Percentiles rank a stretch among this genome's conserved stretches.
These are phyloP conservation scores for Ectobius pallidus DNA, from an alignment of 2,888 invertebrate species.

Conservation along the genomic window DNA sequence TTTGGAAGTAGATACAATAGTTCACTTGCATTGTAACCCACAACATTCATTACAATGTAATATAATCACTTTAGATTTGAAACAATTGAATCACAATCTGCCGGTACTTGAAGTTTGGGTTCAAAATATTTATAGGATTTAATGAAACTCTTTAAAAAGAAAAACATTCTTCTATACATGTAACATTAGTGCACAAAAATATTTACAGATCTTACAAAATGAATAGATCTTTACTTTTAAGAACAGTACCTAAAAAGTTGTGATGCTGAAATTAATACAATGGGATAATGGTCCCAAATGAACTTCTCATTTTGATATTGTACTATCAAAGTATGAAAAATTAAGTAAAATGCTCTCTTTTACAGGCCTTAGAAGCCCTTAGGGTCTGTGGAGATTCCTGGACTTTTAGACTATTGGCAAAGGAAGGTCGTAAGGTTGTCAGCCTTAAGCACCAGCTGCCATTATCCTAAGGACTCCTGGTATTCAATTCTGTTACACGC, in stretches of 20 bases:
- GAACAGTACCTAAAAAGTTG: neutral
- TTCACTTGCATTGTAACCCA: neutral
- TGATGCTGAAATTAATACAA: too few species aligned
- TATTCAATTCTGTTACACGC: too few species aligned
- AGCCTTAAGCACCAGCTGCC: too few species aligned
- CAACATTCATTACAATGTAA: neutral
- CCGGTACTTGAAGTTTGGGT: neutral
- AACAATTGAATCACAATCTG: neutral
- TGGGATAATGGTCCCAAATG: too few species aligned
- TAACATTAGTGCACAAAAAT: neutral
- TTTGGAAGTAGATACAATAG: neutral
- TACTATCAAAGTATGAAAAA: too few species aligned
- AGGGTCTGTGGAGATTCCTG: too few species aligned
- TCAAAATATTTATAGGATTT: neutral
- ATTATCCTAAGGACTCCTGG: too few species aligned
- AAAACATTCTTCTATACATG: constrained; percentile 3
- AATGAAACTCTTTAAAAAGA: neutral
- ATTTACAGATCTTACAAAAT: constrained; percentile 9
- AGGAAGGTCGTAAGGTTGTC: too few species aligned
- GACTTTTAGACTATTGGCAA: too few species aligned
- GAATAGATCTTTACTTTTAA: neutral
- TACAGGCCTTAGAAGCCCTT: too few species aligned
- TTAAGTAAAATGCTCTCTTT: too few species aligned
- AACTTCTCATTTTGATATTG: too few species aligned
- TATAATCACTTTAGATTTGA: neutral